A percentile compares a stretch with the other conserved stretches of the same genome.
These are phyloP conservation scores for Syrmaticus mikado DNA, from an alignment of 2,113 vertebrate genomes.

Conservation along the genomic window DNA sequence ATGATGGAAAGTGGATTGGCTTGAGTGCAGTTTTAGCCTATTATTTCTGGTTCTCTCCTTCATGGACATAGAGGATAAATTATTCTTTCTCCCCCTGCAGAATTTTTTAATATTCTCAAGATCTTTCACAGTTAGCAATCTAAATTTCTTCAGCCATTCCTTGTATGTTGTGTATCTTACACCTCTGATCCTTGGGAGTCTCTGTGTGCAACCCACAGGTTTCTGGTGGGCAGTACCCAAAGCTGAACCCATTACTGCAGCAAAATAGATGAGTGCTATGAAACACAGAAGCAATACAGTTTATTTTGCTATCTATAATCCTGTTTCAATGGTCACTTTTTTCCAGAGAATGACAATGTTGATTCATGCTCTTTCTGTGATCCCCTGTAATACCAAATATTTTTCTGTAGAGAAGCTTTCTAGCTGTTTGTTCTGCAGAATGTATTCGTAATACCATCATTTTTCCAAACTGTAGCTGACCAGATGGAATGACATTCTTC, in stretches of 20 bases:
- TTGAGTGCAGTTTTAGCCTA: not conserved
- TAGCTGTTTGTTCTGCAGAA: not conserved
- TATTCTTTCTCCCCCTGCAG: not conserved
- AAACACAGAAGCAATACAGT: not conserved
- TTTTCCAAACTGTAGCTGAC: not conserved
- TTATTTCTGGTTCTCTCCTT: not conserved
- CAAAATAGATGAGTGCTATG: not conserved
- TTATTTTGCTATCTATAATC: not conserved
- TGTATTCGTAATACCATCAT: not conserved
- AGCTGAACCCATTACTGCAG: not conserved
- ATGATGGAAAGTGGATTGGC: conserved; percentile 1
- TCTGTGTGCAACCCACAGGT: not conserved
- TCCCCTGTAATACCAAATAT: not conserved
- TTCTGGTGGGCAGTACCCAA: not conserved
- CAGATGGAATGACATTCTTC: not conserved
- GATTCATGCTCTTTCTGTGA: not conserved
- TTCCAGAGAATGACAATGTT: not conserved
- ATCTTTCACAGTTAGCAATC: not conserved
- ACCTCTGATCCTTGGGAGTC: not conserved
- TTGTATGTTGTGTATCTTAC: not conserved
- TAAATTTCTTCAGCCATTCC: not conserved
- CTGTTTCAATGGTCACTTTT: not conserved
- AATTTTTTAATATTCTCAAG: not conserved
- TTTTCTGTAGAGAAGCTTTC: not conserved
- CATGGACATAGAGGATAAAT: not conserved